Percentiles rank a stretch among this genome's conserved stretches.
These are phyloP conservation scores for Gymnothorax reevesii DNA, from an alignment of 2,797 vertebrate species.

Conservation along the genomic window DNA sequence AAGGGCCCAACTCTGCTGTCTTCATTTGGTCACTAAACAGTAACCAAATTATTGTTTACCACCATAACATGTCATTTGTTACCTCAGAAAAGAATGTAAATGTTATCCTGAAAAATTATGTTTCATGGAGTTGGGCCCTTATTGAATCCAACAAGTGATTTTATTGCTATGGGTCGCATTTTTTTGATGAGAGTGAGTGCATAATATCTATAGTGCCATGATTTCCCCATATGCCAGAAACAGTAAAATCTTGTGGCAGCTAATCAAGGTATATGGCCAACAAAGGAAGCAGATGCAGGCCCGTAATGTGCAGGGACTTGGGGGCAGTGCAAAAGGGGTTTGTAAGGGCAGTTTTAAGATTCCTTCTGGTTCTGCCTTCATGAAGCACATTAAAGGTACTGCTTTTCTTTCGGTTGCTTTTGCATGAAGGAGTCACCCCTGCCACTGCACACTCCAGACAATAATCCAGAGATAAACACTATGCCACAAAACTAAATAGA, in stretches of 20 bases:
- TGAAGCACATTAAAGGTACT: not conserved
- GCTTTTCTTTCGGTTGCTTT: not conserved
- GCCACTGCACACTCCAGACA: not conserved
- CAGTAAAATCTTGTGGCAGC: not conserved
- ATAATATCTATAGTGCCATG: not conserved
- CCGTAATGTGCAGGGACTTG: not conserved
- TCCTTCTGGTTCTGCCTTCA: not conserved
- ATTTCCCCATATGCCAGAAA: not conserved
- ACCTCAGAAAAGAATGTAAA: too few relatives aligned
- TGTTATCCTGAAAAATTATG: too few relatives aligned
- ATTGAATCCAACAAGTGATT: not conserved
- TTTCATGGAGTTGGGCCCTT: too few relatives aligned
- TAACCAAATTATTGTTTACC: too few relatives aligned
- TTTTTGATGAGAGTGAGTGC: not conserved
- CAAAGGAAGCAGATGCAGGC: not conserved
- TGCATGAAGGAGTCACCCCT: not conserved
- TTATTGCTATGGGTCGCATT: not conserved
- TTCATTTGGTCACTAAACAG: too few relatives aligned
- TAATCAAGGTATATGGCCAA: not conserved
- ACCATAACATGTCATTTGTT: too few relatives aligned
- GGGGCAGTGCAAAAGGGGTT: not conserved
- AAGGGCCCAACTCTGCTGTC: too few relatives aligned
- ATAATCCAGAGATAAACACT: conserved; percentile 8
- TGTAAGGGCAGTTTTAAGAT: not conserved
- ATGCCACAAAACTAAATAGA: not conserved